These are phyloP conservation scores for Punctoribates punctum DNA, from an alignment of 2,888 invertebrate species.

Conservation along the genomic window DNA sequence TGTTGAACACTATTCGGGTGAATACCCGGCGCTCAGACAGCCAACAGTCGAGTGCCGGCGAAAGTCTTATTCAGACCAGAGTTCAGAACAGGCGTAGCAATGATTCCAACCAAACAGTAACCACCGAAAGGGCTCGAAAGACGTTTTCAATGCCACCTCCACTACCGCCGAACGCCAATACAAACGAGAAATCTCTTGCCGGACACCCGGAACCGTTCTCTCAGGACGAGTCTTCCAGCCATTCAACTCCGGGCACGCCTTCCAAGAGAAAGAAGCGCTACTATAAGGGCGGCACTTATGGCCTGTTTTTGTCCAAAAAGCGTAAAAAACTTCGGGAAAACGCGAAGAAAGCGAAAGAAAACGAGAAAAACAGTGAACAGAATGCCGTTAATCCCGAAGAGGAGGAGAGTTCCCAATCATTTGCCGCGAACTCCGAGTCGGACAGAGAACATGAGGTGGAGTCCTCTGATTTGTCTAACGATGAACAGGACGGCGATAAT, in stretches of 20 bases:
- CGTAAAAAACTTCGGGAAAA: background rate
- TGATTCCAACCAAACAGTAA: background rate
- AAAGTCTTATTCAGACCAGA: background rate
- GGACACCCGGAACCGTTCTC: background rate
- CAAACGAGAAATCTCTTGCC: background rate
- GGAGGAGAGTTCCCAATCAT: conserved; percentile 15
- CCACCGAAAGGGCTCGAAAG: background rate
- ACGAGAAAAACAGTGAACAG: background rate
- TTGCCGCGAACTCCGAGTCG: conserved; percentile 8
- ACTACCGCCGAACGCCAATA: background rate
- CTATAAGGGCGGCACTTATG: conserved; percentile 29
- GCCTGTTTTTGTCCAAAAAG: conserved; percentile 27
- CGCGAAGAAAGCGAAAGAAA: background rate
- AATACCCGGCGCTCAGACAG: background rate
- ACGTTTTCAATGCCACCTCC: background rate
- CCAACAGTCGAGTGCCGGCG: background rate
- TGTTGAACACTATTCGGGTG: conserved; percentile 4
- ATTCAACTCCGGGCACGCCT: conserved; percentile 12
- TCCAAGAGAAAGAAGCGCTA: background rate
- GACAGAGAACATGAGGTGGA: conserved; percentile 1
- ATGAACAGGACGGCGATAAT: background rate
- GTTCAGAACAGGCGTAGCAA: background rate
- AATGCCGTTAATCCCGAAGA: background rate
- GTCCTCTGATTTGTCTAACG: background rate
- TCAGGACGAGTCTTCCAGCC: conserved; percentile 2